Percentiles rank a stretch among this genome's conserved stretches.
Conservation (phyloP, 2,888 invertebrate genomes). For the Euspilapteryx auroguttella region DNA sequence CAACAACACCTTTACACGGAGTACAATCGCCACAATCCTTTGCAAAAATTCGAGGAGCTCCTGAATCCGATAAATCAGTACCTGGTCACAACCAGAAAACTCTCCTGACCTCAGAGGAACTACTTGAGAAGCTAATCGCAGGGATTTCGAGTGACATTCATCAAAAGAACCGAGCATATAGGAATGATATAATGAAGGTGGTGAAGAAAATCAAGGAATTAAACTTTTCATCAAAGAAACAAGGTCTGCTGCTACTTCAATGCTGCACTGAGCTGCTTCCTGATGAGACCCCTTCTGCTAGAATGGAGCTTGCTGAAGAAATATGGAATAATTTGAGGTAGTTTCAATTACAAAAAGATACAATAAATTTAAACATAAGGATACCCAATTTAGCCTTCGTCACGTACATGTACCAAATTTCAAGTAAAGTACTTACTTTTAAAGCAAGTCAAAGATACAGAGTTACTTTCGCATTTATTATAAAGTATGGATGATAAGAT, state of each 20-base stretch:
- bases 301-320: constrained; percentile 48
- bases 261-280: constrained; percentile 60
- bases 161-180: constrained; percentile 44
- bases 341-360: constrained; percentile 11
- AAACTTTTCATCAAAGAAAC: constrained; percentile 38
- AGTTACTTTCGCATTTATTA: too few species aligned
- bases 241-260: constrained; percentile 48
- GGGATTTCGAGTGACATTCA: constrained; percentile 35
- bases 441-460: too few species aligned
- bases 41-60: too few species aligned
- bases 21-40: too few species aligned
- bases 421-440: too few species aligned
- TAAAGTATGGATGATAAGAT: too few species aligned
- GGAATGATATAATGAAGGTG: constrained; percentile 36
- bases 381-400: too few species aligned
- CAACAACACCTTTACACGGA: too few species aligned
- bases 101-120: constrained; percentile 14
- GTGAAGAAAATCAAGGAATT: constrained; percentile 31
- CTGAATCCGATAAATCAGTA: too few species aligned
- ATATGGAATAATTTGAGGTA: constrained; percentile 58
- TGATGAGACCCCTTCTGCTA: constrained; percentile 37
- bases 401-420: too few species aligned
- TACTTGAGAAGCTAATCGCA: constrained; percentile 37
- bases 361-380: too few species aligned
- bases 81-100: too few species aligned